A percentile compares a stretch with the other conserved stretches of the same genome.
Conservation (phyloP, 2,888 invertebrate genomes). For the Apotomis betuletana region DNA sequence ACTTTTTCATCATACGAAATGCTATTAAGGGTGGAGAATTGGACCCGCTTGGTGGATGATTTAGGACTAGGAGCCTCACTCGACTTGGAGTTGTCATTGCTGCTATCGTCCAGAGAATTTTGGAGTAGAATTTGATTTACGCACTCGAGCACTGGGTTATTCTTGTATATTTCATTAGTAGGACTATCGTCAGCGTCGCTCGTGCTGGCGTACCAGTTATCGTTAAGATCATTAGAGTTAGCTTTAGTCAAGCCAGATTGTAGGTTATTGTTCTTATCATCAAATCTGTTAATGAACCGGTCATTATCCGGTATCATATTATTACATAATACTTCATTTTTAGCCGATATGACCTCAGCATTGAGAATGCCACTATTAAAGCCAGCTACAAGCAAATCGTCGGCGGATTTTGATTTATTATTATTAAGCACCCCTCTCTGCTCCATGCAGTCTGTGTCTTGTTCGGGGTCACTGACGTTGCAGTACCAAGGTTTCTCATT, state of each 20-base stretch:
- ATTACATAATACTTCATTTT: slow-evolving; percentile 76
- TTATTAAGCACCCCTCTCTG: slow-evolving; percentile 64
- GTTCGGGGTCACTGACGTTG: slow-evolving; percentile 80
- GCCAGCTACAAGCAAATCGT: slow-evolving; percentile 65
- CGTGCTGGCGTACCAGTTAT: slow-evolving; percentile 91
- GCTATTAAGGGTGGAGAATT: slow-evolving; percentile 86
- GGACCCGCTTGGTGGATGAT: slow-evolving; percentile 82
- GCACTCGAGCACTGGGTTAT: slow-evolving; percentile 93
- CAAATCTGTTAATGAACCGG: slow-evolving; percentile 60
- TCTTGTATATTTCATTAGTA: slow-evolving; percentile 87
- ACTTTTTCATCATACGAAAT: slow-evolving; percentile 81
- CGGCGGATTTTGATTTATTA: slow-evolving; percentile 69
- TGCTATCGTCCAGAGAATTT: slow-evolving; percentile 86
- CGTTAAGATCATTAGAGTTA: slow-evolving; percentile 80
- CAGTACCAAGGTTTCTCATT: slow-evolving; percentile 81
- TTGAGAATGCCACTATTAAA: slow-evolving; percentile 65
- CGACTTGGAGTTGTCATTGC: slow-evolving; percentile 77
- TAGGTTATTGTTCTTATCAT: slow-evolving; percentile 70
- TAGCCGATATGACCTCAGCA: slow-evolving; percentile 70
- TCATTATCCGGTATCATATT: slow-evolving; percentile 66
- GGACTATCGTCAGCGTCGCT: slow-evolving; percentile 91
- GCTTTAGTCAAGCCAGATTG: slow-evolving; percentile 60
- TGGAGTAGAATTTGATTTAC: slow-evolving; percentile 93
- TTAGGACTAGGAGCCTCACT: slow-evolving; percentile 79
- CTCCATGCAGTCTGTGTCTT: slow-evolving; percentile 71